A percentile compares a stretch with the other conserved stretches of the same genome.
phyloP scores from a whole-genome alignment of 2,797 vertebrate genomes.

The Sebastolobus alascanus region DNA sequence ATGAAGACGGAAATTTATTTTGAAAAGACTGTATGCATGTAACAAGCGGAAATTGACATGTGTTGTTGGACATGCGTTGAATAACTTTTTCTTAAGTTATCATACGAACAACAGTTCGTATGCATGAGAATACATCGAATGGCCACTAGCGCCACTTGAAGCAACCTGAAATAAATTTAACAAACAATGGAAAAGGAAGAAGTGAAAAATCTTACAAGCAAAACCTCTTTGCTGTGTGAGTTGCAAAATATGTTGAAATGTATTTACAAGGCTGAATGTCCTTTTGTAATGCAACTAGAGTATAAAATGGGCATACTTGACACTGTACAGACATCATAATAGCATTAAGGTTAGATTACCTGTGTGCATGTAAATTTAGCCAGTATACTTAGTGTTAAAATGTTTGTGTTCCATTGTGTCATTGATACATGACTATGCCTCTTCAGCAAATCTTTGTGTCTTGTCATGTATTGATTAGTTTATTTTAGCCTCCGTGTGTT shows the following conservation, averaged over 20 bases:
- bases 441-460: not conserved
- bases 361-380: not conserved
- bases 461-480: not conserved
- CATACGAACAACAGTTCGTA: too few relatives aligned
- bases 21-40: too few relatives aligned
- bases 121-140: too few relatives aligned
- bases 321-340: not conserved
- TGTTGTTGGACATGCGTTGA: too few relatives aligned
- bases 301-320: not conserved
- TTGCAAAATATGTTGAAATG: not conserved
- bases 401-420: not conserved
- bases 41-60: too few relatives aligned
- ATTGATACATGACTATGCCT: not conserved
- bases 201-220: not conserved
- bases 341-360: not conserved
- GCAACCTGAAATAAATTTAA: not conserved
- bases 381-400: not conserved
- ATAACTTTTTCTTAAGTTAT: too few relatives aligned
- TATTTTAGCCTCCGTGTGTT: not conserved
- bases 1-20: too few relatives aligned
- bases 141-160: not conserved
- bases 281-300: not conserved
- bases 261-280: not conserved
- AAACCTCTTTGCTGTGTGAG: not conserved
- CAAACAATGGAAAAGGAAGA: not conserved